These are phyloP conservation scores for Neodiprion fabricii DNA, from an alignment of 1,140 invertebrate genomes.

Conservation along the genomic window DNA sequence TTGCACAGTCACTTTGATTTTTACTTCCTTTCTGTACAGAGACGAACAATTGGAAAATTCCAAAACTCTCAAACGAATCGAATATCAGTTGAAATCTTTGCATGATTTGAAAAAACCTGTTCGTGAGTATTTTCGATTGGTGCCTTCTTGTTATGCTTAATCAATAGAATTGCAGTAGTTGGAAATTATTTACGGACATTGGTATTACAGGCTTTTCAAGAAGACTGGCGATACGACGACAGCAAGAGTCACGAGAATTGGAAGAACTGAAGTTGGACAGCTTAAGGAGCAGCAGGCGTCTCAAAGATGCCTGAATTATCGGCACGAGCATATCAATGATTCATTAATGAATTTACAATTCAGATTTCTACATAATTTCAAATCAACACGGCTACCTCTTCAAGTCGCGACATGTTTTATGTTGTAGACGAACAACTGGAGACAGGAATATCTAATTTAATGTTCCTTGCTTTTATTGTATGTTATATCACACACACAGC, in stretches of 20 bases:
- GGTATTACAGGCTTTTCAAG: not conserved
- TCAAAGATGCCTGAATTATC: not conserved
- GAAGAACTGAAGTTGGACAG: not conserved
- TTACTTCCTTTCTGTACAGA: slow-evolving; percentile 44
- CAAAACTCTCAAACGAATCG: slow-evolving; percentile 45
- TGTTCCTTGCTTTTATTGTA: no score
- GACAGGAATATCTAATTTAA: no score
- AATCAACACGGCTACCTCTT: no score
- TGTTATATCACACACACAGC: no score
- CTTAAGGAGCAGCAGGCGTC: not conserved
- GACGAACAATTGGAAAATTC: slow-evolving; percentile 44
- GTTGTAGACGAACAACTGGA: no score
- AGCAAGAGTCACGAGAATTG: not conserved
- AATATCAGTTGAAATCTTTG: slow-evolving; percentile 40
- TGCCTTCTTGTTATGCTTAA: no score
- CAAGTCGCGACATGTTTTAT: no score
- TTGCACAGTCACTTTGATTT: slow-evolving; percentile 41
- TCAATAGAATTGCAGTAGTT: no score
- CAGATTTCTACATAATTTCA: no score
- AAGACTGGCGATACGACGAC: not conserved
- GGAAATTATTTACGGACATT: no score
- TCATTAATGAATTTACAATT: no score
- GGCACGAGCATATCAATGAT: not conserved
- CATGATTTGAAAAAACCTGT: slow-evolving; percentile 31
- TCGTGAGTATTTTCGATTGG: slow-evolving; percentile 28